These are phyloP conservation scores for Pharmacophagus antenor DNA, from an alignment of 2,888 invertebrate genomes.

Conservation along the genomic window DNA sequence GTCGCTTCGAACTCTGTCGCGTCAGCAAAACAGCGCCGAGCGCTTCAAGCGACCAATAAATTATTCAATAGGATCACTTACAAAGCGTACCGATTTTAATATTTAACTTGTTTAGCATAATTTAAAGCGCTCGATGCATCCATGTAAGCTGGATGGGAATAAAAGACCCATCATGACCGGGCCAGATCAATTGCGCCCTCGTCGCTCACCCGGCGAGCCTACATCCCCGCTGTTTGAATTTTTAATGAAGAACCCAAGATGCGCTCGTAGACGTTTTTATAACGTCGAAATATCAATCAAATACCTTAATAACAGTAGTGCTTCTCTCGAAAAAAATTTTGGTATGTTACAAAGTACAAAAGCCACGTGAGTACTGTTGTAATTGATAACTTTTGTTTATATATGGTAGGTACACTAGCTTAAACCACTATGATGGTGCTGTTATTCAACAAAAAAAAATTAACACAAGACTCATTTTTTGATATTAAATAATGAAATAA, in stretches of 20 bases:
- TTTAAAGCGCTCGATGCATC: constrained; percentile 40
- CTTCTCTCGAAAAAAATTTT: constrained; percentile 17
- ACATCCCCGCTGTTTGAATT: constrained; percentile 42
- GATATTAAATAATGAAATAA: too few species aligned
- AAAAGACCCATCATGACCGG: constrained; percentile 65
- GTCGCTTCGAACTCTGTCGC: background rate
- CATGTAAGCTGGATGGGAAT: constrained; percentile 54
- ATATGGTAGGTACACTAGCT: too few species aligned
- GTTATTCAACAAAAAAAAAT: too few species aligned
- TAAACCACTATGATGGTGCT: too few species aligned
- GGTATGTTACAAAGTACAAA: background rate
- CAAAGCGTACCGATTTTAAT: constrained; percentile 33
- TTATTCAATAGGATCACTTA: constrained; percentile 29
- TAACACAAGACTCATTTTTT: too few species aligned
- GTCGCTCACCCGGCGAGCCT: constrained; percentile 37
- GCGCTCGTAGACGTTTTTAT: constrained; percentile 18
- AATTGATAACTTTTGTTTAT: too few species aligned
- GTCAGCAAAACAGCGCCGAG: constrained; percentile 1
- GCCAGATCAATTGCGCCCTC: constrained; percentile 49
- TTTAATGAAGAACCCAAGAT: constrained; percentile 40
- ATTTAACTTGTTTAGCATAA: constrained; percentile 41
- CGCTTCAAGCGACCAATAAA: constrained; percentile 26
- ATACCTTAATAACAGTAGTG: constrained; percentile 27
- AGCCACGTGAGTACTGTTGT: background rate
- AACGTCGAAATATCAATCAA: constrained; percentile 31